Evolutionary conservation across 2,888 invertebrate species (phyloP), one percentile per base, ranked within the genome.

Genomic region (Stenichneumon culpator): DNA sequence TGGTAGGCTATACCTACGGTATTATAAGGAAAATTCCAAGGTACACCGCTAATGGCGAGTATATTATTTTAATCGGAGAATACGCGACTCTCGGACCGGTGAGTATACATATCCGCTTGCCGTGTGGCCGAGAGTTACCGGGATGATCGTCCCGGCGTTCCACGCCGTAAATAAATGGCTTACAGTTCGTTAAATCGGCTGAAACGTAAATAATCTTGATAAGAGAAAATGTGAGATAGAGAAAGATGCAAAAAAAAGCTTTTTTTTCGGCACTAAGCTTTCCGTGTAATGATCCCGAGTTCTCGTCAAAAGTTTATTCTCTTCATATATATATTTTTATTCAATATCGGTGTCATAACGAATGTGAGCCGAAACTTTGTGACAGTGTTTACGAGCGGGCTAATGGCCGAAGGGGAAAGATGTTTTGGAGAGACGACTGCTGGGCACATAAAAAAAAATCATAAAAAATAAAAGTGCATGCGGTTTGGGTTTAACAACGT

Each of bases 141-240:
- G 44, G 74, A 79, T 44, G 72, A 79, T 79, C 74, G 75, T 63
- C 75, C 74, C 60, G 60, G 7, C 52, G 28, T 67, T 72, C 54
- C 60, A 67, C 39, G 85, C 82, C 85, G 72, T 85, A 85, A 85
- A 85, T 85, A 85, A 85, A 85, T 82, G 75, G 85, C 85, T 85
- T 85, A 85, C 70, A 79, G 85, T 85, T 85, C 85, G 85, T 85
- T 85, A 82, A 85, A 85, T 85, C 85, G 85, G 67, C 82, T 85
- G 74, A 82, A 82, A 72, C 79, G 82, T 85, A 82, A 82, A 85
- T 82, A 85, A 85, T 82, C 82, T 44, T 74, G 82, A 85, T 85
- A 85, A 82, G 82, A 74, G 72, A 85, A 79, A 77, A 82, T 75
- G 19, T 14, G 11, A 65, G 65, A 70, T 67, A 32, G 70, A 74